Conservation (phyloP, 2,888 invertebrate species). For the Hirtodrosophila trivittata region DNA sequence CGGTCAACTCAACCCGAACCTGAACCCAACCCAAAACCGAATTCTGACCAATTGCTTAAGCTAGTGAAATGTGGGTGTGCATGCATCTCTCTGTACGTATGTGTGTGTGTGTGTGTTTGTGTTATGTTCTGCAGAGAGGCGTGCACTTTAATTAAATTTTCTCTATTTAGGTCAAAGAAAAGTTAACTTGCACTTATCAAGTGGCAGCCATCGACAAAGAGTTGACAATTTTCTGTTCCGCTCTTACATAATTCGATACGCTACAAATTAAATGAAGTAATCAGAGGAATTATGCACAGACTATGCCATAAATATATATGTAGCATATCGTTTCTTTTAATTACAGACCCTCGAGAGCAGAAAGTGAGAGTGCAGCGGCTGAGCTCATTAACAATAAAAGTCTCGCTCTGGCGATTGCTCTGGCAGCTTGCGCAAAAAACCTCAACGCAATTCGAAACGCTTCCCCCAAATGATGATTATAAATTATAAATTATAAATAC, state of each 20-base stretch:
- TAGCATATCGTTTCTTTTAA: slow-evolving; percentile 46
- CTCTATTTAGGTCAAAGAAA: slow-evolving; percentile 68
- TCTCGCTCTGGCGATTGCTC: slow-evolving; percentile 46
- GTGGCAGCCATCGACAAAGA: no score
- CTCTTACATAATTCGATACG: slow-evolving; percentile 51
- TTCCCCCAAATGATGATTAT: slow-evolving; percentile 62
- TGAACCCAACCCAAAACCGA: slow-evolving; percentile 53
- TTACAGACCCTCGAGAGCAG: slow-evolving; percentile 38
- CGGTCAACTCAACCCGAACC: slow-evolving; percentile 72
- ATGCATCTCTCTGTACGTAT: slow-evolving; percentile 10
- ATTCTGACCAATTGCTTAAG: slow-evolving; percentile 74
- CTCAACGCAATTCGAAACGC: slow-evolving; percentile 65
- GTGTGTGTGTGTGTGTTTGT: slow-evolving; percentile 18
- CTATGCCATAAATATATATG: not conserved
- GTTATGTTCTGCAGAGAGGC: slow-evolving; percentile 46
- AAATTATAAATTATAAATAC: slow-evolving; percentile 49
- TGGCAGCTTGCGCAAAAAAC: slow-evolving; percentile 38
- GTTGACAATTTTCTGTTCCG: slow-evolving; percentile 35
- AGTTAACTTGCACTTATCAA: slow-evolving; percentile 29
- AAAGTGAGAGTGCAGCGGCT: slow-evolving; percentile 56
- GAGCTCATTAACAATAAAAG: slow-evolving; percentile 52
- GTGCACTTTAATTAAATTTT: slow-evolving; percentile 78
- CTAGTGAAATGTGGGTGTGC: slow-evolving; percentile 76
- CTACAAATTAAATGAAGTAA: slow-evolving; percentile 64
- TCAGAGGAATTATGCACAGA: slow-evolving; percentile 43